phyloP scores from a whole-genome alignment of 2,888 invertebrate species.

The Caenorhabditis virilis region DNA sequence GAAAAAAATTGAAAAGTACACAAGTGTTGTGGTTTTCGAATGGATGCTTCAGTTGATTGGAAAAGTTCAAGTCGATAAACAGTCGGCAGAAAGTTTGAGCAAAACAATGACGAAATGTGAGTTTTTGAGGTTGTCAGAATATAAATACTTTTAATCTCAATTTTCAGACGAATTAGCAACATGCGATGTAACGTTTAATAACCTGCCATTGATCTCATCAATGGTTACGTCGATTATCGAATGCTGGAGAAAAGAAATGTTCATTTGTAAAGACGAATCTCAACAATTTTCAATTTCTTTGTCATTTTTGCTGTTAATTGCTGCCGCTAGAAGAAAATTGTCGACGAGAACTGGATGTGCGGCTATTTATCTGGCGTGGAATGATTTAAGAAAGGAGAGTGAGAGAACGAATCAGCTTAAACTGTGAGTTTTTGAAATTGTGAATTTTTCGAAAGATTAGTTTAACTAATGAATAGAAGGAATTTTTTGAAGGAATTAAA shows the following conservation, averaged over 20 bases:
- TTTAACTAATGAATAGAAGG: background rate
- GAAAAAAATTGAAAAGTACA: constrained; percentile 11
- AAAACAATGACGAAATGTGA: constrained; percentile 40
- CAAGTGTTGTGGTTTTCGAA: constrained; percentile 22
- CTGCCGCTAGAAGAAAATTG: constrained; percentile 31
- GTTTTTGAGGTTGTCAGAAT: background rate
- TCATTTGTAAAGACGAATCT: constrained; percentile 1
- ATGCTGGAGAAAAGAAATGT: constrained; percentile 11
- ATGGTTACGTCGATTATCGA: constrained; percentile 22
- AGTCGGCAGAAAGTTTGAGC: constrained; percentile 41
- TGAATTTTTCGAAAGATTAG: constrained; percentile 14
- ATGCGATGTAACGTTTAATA: constrained; percentile 33
- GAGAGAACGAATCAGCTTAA: background rate
- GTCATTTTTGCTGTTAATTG: constrained; percentile 26
- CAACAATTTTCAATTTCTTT: constrained; percentile 21
- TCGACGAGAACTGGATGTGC: constrained; percentile 42
- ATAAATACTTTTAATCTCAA: background rate
- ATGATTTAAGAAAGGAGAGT: constrained; percentile 21
- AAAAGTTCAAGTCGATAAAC: constrained; percentile 11
- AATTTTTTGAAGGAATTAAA: background rate
- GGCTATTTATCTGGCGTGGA: constrained; percentile 44
- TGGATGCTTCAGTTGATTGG: constrained; percentile 29
- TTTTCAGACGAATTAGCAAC: constrained; percentile 45
- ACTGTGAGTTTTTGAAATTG: constrained; percentile 1
- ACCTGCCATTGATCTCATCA: constrained; percentile 24